These are phyloP conservation scores for Falco cherrug DNA, from an alignment of 2,797 vertebrate genomes.

Conservation along the genomic window DNA sequence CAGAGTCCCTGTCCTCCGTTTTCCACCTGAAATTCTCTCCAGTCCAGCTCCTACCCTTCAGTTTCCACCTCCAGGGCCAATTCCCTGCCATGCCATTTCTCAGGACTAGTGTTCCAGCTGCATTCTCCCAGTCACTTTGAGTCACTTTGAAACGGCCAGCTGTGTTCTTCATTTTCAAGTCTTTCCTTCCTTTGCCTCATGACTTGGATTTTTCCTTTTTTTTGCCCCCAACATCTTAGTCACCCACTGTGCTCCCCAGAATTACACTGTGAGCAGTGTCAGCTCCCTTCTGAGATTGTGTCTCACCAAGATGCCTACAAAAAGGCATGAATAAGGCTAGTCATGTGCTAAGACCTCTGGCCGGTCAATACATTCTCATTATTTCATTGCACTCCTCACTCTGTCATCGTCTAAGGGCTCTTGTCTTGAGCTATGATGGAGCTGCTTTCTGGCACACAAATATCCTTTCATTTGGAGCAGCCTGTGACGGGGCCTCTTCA, in stretches of 20 bases:
- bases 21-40: not conserved
- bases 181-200: not conserved
- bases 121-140: not conserved
- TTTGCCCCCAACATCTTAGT: not conserved
- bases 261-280: not conserved
- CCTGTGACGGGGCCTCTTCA: conserved; percentile 32
- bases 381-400: conserved; percentile 23
- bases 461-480: conserved; percentile 60
- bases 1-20: not conserved
- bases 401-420: conserved; percentile 42
- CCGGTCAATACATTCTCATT: conserved; percentile 15
- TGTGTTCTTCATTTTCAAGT: not conserved
- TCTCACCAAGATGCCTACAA: conserved; percentile 21
- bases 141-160: not conserved
- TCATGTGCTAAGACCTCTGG: conserved; percentile 52
- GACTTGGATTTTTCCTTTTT: not conserved
- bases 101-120: not conserved
- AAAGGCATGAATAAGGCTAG: conserved; percentile 53
- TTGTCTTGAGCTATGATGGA: conserved; percentile 41
- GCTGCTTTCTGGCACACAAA: conserved; percentile 37
- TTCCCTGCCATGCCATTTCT: not conserved
- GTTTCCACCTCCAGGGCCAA: not conserved
- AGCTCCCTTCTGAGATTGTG: not conserved
- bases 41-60: not conserved
- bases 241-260: not conserved